These are phyloP conservation scores for Percopsis omiscomaycus DNA, from an alignment of 2,797 vertebrate species.

Conservation along the genomic window DNA sequence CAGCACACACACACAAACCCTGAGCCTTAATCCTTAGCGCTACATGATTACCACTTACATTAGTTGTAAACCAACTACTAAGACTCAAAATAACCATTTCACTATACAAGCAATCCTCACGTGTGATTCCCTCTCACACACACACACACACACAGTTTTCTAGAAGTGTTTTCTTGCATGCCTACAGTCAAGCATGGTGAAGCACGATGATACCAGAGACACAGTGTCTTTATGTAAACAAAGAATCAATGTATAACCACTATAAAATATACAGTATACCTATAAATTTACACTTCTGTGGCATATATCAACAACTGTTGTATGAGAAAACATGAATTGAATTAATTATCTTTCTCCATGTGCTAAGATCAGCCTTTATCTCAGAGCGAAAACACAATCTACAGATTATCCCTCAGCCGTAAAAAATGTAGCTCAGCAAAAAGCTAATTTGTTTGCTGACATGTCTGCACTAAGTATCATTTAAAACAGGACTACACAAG, in stretches of 20 bases:
- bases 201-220: constrained; percentile 8
- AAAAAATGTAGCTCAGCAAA: constrained; percentile 37
- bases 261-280: no score
- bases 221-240: constrained; percentile 55
- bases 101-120: background rate
- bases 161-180: constrained; percentile 19
- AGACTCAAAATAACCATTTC: background rate
- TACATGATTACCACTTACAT: background rate
- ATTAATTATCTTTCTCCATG: constrained; percentile 19
- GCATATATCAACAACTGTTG: no score
- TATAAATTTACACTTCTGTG: no score
- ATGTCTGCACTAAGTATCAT: constrained; percentile 53
- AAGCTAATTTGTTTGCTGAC: constrained; percentile 44
- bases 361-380: constrained; percentile 43
- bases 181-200: constrained; percentile 10
- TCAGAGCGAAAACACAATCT: constrained; percentile 27
- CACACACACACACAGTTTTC: constrained; percentile 4
- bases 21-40: no score
- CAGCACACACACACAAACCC: no score
- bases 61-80: background rate
- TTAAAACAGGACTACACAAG: constrained; percentile 38
- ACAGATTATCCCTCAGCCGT: constrained; percentile 45
- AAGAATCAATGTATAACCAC: background rate
- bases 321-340: no score
- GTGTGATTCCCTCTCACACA: background rate